These are phyloP conservation scores for Alectura lathami DNA, from an alignment of 2,113 vertebrate genomes.

Conservation along the genomic window DNA sequence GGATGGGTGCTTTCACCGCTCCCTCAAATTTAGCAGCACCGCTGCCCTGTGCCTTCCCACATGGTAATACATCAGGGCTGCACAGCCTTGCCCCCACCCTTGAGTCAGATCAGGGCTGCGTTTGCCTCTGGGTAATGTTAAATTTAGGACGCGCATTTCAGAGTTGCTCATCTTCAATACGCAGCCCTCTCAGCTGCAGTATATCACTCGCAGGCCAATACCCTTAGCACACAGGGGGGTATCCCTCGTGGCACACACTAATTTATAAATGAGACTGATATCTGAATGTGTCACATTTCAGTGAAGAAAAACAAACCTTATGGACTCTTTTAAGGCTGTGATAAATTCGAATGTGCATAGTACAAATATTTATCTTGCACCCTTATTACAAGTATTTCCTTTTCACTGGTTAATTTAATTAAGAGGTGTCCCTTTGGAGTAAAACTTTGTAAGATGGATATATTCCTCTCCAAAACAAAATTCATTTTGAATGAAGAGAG, in stretches of 20 bases:
- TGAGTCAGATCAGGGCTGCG: neutral
- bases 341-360: constrained; percentile 71
- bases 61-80: neutral
- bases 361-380: constrained; percentile 71
- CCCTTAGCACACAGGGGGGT: constrained; percentile 25
- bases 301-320: constrained; percentile 68
- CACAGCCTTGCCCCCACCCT: neutral
- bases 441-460: constrained; percentile 38
- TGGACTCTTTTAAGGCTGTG: constrained; percentile 64
- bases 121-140: constrained; percentile 32
- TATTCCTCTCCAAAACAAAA: constrained; percentile 17
- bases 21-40: neutral
- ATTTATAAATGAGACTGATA: constrained; percentile 73
- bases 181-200: constrained; percentile 64
- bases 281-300: constrained; percentile 64
- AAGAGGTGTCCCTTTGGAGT: constrained; percentile 48
- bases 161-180: constrained; percentile 12
- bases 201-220: constrained; percentile 60
- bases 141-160: constrained; percentile 10
- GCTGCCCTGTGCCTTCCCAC: neutral
- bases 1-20: neutral
- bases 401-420: constrained; percentile 62
- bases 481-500: constrained; percentile 54
- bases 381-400: constrained; percentile 75
- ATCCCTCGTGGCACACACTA: constrained; percentile 63